A percentile compares a stretch with the other conserved stretches of the same genome.
Conservation (phyloP, 2,888 invertebrate genomes). For the Habroteleia sp. region DNA sequence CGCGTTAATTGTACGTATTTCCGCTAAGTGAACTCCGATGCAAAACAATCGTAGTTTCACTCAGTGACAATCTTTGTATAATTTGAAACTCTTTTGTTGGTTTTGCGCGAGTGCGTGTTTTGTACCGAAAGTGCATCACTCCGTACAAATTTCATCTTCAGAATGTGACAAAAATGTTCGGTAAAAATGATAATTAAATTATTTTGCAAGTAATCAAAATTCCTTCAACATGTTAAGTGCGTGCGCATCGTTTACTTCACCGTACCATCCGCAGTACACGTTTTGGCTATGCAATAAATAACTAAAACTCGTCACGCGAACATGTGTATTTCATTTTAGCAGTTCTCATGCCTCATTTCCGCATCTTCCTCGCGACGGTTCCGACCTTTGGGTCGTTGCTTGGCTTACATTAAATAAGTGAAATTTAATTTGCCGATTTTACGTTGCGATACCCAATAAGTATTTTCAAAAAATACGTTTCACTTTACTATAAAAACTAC, state of each 20-base stretch:
- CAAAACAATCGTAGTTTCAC: constrained; percentile 4
- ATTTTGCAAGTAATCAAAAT: constrained; percentile 32
- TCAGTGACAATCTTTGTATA: constrained; percentile 5
- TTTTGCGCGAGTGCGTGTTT: constrained; percentile 9
- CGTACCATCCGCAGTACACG: constrained; percentile 13
- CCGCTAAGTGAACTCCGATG: constrained; percentile 5
- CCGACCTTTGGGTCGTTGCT: constrained; percentile 16
- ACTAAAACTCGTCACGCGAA: constrained; percentile 40
- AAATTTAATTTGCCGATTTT: constrained; percentile 13
- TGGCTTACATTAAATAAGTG: constrained; percentile 15
- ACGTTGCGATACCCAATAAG: no score
- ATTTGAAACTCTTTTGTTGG: constrained; percentile 13
- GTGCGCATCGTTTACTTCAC: not conserved
- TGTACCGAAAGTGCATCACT: no score
- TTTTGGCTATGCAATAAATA: constrained; percentile 37
- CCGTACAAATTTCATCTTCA: not conserved
- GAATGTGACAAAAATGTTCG: not conserved
- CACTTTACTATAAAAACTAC: no score
- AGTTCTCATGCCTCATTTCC: constrained; percentile 37
- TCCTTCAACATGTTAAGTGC: constrained; percentile 5
- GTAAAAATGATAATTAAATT: constrained; percentile 5
- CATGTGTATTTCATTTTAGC: constrained; percentile 33
- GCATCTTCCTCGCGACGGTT: constrained; percentile 21
- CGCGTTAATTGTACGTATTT: constrained; percentile 28
- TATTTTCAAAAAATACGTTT: no score